Base-by-base conservation (phyloP, 2,113 vertebrate genomes). In the Campylomormyrus numenius region DNA sequence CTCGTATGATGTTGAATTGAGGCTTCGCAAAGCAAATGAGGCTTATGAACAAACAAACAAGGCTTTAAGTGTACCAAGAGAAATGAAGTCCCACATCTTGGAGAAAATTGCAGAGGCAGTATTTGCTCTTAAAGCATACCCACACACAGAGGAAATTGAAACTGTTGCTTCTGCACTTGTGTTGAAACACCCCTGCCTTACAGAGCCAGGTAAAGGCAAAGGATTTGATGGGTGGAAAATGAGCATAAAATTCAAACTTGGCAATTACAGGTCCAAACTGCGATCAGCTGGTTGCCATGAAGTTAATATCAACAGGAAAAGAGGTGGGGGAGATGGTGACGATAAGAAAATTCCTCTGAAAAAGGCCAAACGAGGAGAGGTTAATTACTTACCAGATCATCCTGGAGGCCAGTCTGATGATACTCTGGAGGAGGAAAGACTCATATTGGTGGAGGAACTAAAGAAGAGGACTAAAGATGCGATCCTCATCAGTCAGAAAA, bases 51-150 rank as follows among this genome's bases (percentile, higher is more conserved):
- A 92, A 2, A 85, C 85, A 6, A 80, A 88, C 5, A 91, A 52
- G 15, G 74, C 66, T 42, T 31, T 88, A 10, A 45, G 42, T 10
- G 84, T 92, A 24, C 50, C 50, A 83, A 90, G 83, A 84, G 92
- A 90, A 31, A 92, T 93, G 8, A 90, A 91, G 24, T 91, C 87
- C 9, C 91, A 91, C 9, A 90, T 93, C 87, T n/a, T 92, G 27
- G 86, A 91, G 58, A 92, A 92, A 53, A 84, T 92, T 45, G 77
- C 88, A 11, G 88, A 91, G 42, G 77, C 53, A 52, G 88, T 92
- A n/a, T 93, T 86, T 92, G 58, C 21, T 31, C 27, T 90, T 77
- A 92, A 91, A n/a, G 85, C 87, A 42, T 92, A 90, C 52, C 90
- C 92, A 46, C 24, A 85, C 49, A 45, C 11, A 74, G 39, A 89